Conservation (phyloP, 2,797 vertebrate species). For the Monodelphis domestica region DNA sequence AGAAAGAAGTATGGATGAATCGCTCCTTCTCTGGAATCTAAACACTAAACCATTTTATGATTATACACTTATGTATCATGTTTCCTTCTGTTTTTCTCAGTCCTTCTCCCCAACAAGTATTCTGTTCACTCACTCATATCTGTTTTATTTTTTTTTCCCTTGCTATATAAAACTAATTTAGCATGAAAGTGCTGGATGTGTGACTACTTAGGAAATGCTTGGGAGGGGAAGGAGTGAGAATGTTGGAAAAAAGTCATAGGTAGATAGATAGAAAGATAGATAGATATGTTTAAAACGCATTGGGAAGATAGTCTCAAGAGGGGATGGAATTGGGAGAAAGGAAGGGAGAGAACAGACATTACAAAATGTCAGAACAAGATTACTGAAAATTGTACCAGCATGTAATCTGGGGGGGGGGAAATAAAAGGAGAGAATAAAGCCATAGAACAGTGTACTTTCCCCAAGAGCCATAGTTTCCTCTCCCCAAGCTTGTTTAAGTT, state of each 20-base stretch:
- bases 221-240: too few relatives aligned
- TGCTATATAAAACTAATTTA: background rate
- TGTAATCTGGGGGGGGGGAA: too few relatives aligned
- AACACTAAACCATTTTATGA: background rate
- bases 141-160: background rate
- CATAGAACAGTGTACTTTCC: background rate
- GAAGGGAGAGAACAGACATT: too few relatives aligned
- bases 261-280: too few relatives aligned
- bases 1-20: background rate
- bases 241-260: too few relatives aligned
- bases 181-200: background rate
- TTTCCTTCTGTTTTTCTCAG: background rate
- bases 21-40: background rate
- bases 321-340: background rate
- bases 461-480: background rate
- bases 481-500: background rate
- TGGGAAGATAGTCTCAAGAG: background rate
- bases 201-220: background rate
- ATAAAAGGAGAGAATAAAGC: too few relatives aligned
- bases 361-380: too few relatives aligned
- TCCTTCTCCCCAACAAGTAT: background rate
- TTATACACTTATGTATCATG: background rate
- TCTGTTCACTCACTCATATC: background rate
- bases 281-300: background rate
- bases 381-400: too few relatives aligned